Evolutionary conservation across 2,113 vertebrate genomes (phyloP), one percentile per base, ranked within the genome.

Genomic region (Pungitius pungitius): DNA sequence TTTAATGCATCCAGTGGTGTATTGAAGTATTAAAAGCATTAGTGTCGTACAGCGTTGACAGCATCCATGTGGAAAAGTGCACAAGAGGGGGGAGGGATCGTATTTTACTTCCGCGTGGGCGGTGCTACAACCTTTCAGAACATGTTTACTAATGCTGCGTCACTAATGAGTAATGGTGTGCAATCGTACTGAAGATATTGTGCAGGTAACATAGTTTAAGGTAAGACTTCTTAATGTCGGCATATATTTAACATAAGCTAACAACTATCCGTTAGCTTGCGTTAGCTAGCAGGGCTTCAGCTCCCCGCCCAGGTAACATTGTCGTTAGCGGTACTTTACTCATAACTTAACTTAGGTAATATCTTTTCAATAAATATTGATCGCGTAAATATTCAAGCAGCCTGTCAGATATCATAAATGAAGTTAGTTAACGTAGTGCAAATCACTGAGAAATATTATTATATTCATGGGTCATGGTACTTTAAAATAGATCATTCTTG

Each of bases 71-170:
- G 67, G 39, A 59, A 37, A 24, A 26, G 6, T 22, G 51, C 12
- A 40, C 9, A 11, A 35, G 33, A 30, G 30, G 30, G 5, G 33
- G 33, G 33, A 4, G 33, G 33, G 33, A 8, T 35, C 33, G 5
- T 35, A 35, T 0, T 42, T 24, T 24, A 12, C 35, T 52, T 14
- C 51, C 22, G 1, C 22, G 40, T 58, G 64, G 67, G 72, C 49
- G 78, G 75, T 6, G 75, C 65, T 20, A 3, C 20, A 26, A 1
- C 22, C 1, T 83, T 80, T 56, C 40, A 39, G 75, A 72, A 83
- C 63, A 43, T 47, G 22, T 47, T 27, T 3, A 64, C 8, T 58
- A 17, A 0, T 1, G 22, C 37, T 42, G 14, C n/a, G 15, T n/a
- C 1, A 15, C 27, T 14, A 37, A 10, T 47, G 4, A 42, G 12